phyloP scores from a whole-genome alignment of 2,113 vertebrate species.

The Malurus alboscapulatus region DNA sequence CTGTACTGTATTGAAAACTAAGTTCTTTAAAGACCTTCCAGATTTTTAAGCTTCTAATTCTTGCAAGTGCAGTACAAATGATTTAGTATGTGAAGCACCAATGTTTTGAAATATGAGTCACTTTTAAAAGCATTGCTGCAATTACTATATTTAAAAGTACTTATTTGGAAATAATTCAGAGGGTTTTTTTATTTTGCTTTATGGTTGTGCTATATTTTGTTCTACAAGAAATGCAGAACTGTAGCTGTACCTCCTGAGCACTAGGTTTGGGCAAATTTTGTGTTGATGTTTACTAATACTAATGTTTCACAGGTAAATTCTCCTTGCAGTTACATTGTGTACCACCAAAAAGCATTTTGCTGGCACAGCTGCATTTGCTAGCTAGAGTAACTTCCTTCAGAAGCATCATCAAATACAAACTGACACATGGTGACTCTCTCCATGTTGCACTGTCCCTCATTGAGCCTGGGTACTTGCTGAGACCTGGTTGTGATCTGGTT shows the following conservation, averaged over 20 bases:
- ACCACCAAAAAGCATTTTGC: not conserved
- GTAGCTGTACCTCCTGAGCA: not conserved
- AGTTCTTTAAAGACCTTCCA: not conserved
- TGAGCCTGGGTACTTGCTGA: not conserved
- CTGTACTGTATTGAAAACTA: not conserved
- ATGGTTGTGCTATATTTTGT: not conserved
- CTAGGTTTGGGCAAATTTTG: not conserved
- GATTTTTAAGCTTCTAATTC: not conserved
- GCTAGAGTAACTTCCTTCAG: not conserved
- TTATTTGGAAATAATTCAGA: not conserved
- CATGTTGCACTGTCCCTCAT: not conserved
- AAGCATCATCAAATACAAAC: not conserved
- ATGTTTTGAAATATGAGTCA: not conserved
- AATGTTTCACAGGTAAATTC: not conserved
- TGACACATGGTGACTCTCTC: fast-evolving
- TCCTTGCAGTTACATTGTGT: not conserved
- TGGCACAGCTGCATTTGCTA: not conserved
- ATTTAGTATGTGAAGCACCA: not conserved
- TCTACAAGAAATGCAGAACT: not conserved
- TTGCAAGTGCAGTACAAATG: not conserved
- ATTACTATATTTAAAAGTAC: not conserved
- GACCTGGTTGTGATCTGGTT: not conserved
- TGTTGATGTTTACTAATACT: not conserved
- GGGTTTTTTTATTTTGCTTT: not conserved
- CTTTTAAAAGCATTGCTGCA: not conserved